Base-by-base conservation (phyloP, 2,888 invertebrate species). In the Oasisia sp. region DNA sequence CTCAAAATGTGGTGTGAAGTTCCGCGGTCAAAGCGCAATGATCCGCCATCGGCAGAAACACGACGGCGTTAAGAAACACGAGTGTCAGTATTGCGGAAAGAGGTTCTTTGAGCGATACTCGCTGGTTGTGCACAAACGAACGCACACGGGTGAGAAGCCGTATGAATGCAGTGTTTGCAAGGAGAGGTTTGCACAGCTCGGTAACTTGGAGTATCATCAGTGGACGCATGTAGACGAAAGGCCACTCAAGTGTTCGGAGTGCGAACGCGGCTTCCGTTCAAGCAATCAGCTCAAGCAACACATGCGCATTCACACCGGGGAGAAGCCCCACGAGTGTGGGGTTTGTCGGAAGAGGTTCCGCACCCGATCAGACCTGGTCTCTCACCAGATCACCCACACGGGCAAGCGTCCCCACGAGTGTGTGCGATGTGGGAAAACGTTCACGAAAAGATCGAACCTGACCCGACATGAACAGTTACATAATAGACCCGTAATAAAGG, bases 101-200 rank as follows among this genome's bases (percentile, higher is more conserved):
- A 32, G 50, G 11, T 93, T 93, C 91, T 89, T 50, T 44, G 32
- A 45, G 11, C 91, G 58, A 32, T 92, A 92, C 32, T 92, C 91
- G 32, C 56, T 92, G 91, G 91, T 45, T 89, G 91, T 90, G n/a
- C 93, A 93, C 58, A 32, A 92, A 32, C 56, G 92, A 9, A 56
- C 91, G 7, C 93, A 93, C 90, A 92, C 92, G 14, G 92, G 89
- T 32, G 93, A 93, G 91, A 74, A 92, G 32, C 93, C 93, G 7
- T 93, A 89, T 89, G 74, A 50, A 7, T 93, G 93, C 50, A 32
- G 32, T 8, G n/a, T 89, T 56, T 93, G 93, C 90, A 92, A 91
- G 14, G 89, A 90, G 12, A 44, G 89, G 0, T 93, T 93, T 58
- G 91, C 91, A 74, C 74, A 74, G 74, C 74, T 74, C 27, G 27